Base-by-base conservation (phyloP, 2,113 vertebrate genomes). In the Dascyllus trimaculatus region DNA sequence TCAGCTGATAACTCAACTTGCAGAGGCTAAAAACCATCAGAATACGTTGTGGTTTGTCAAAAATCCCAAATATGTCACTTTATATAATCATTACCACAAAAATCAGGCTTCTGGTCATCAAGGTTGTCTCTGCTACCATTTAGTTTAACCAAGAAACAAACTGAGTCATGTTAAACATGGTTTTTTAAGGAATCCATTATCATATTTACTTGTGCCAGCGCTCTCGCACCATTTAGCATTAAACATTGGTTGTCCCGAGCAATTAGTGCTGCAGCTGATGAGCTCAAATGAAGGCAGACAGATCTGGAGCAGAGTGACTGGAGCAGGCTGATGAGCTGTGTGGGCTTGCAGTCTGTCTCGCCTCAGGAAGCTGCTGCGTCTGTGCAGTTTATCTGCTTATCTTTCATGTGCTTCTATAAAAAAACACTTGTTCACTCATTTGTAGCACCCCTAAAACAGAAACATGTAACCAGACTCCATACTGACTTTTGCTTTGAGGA, bases 241-340 rank as follows among this genome's bases (percentile, higher is more conserved):
- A 74, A 84, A 80, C 78, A 73, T 38, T 19, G 56, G 40, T 62
- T 91, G 84, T 91, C 86, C 43, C 59, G 58, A 59, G 71, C 69
- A 82, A 87, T 91, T 88, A 88, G 78, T 29, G 58, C 63, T 66
- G 67, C 70, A 57, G 63, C 66, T 10, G 68, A 68, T 57, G 78
- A 84, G 62, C 68, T 65, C 29, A 63, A 51, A 84, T 57, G 67
- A 67, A 84, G 85, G 74, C 75, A 63, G 88, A 88, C 85, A 71
- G 82, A 87, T 80, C 75, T 90, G 78, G 90, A 89, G 79, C 81
- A 75, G 82, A 82, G 67, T 51, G 80, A 81, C 70, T 64, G 68
- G 11, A 88, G 72, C 61, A 4, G 59, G 35, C 70, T 73, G 78
- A 82, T 46, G 87, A 78, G 76, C 79, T 13, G 71, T 73, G 60